Conservation (phyloP, 2,113 vertebrate genomes). For the Trogon surrucura region DNA sequence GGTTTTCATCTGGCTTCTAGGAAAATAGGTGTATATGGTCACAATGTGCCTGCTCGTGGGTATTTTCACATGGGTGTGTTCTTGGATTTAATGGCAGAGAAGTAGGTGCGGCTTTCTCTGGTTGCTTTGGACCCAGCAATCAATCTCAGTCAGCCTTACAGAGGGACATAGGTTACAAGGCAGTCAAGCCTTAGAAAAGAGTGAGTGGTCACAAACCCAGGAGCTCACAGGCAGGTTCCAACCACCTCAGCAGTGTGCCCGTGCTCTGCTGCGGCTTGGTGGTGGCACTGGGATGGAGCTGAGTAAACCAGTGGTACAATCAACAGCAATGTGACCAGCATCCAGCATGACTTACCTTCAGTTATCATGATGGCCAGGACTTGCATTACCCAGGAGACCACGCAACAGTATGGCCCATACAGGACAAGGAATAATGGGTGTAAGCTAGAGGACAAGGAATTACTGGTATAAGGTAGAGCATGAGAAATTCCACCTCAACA, state of each 20-base stretch:
- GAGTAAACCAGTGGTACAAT: neutral
- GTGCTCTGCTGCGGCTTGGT: neutral
- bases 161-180: neutral
- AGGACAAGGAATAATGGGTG: no score
- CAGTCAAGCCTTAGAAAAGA: no score
- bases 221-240: neutral
- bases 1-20: neutral
- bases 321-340: neutral
- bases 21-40: neutral
- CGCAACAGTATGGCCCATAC: rapidly evolving
- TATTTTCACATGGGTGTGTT: neutral
- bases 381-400: neutral
- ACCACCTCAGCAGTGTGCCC: neutral
- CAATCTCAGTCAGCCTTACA: neutral
- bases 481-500: no score
- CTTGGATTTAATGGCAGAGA: neutral
- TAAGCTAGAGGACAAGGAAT: no score
- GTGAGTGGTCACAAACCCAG: neutral
- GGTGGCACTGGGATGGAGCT: neutral
- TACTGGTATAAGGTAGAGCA: no score
- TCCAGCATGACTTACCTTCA: neutral
- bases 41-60: neutral
- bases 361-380: neutral
- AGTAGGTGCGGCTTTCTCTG: neutral
- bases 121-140: neutral